Evolutionary conservation across 35 echinoderm and acorn worm genomes (phyloP), one percentile per base, ranked within the genome.

Genomic region (Antedon bifida): DNA sequence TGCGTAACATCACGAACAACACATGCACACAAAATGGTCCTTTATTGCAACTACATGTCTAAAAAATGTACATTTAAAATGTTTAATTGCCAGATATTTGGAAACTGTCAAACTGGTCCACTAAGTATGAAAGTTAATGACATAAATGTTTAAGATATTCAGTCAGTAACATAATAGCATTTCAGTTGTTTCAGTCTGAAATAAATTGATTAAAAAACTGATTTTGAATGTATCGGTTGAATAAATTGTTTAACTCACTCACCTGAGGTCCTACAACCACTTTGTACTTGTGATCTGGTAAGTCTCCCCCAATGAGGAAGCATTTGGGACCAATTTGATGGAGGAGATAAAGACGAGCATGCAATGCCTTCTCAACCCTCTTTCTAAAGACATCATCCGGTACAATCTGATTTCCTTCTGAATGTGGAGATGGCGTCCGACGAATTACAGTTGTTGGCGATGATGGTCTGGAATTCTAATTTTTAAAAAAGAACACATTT

Each of bases 11-110:
- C 19, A 99, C 91, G 81, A 99, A 99, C 8, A 99, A 80, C 0
- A 99, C 85, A 86, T 99, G 95, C n/a, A 99, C 82, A 45, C 95
- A 99, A 80, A 90, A 92, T 12, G 85, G 90, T 3, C 95, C 95
- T 76, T 83, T 92, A 9, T 81, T 81, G 91, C 95, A 99, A 82
- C 89, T 99, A 42, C 95, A 99, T 31, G 92, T 99, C 95, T n/a
- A n/a, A n/a, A n/a, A n/a, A n/a, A n/a, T n/a, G n/a, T n/a, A n/a
- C n/a, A n/a, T 97, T 87, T 33, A 82, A 86, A 80, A 75, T n/a
- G n/a, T n/a, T n/a, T n/a, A n/a, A n/a, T n/a, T n/a, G n/a, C n/a
- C n/a, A n/a, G n/a, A n/a, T n/a, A n/a, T n/a, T n/a, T n/a, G n/a
- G n/a, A n/a, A n/a, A n/a, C n/a, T n/a, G n/a, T n/a, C n/a, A n/a